Base-by-base conservation (phyloP, 2,888 invertebrate species). In the Aplocera efformata region DNA sequence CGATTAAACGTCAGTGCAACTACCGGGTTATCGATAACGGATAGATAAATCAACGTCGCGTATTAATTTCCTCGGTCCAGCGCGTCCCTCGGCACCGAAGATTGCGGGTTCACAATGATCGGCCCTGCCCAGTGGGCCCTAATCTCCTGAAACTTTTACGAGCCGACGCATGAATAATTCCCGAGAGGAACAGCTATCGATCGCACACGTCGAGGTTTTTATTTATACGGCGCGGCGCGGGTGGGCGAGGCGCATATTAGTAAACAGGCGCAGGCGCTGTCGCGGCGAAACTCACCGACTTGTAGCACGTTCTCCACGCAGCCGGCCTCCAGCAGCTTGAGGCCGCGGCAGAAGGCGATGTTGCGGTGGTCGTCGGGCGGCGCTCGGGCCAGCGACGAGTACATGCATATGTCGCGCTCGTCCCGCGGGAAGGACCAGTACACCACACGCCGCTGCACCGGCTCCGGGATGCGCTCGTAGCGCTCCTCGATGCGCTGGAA, bases 361-460 rank as follows among this genome's bases (percentile, higher is more conserved):
- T 92, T 94, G 82, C 94, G 92, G 78, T 92, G 92, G 86, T 95
- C 94, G 72, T 90, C 90, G 59, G 89, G 86, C 52, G 89, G 88
- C 75, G 88, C 88, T 49, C 89, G 80, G 69, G 88, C 88, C 83
- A 94, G 90, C 60, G 94, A 94, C 62, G 94, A 95, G 88, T 96
- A 96, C 94, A 96, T 95, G 85, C 94, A 94, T 78, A 96, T 95
- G 88, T 95, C 95, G 71, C 93, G 90, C 82, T 96, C 96, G 75
- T 95, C 94, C 67, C 95, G 89, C 58, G 96, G 96, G 88, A 96
- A 96, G 55, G 95, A 95, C 94, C 95, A 96, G 89, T 92, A 96
- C 71, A 96, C 94, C 78, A 96, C 94, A 72, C 95, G 91, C 60
- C 94, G 91, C 82, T 96, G 96, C 76, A 96, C 95, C 56, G 95